Evolutionary conservation across 1,140 invertebrate species (phyloP), one percentile per base, ranked within the genome.

Genomic region (Aleiodes sp.): DNA sequence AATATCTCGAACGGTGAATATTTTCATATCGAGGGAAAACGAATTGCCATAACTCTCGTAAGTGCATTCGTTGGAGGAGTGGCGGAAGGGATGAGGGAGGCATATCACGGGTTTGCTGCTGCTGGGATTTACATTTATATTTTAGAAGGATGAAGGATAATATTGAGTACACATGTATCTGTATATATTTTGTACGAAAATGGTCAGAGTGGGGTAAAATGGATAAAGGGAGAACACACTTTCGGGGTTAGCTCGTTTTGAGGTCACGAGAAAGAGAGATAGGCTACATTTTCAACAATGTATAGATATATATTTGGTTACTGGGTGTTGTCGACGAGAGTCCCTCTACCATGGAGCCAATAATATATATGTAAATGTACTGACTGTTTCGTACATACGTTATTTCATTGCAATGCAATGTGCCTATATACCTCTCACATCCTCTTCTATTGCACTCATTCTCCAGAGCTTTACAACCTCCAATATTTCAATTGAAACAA

Each of bases 131-230:
- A 52, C 46, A 52, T 52, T 52, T 52, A 52, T 52, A 52, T 52
- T 52, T 52, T 52, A 52, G 46, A 52, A 52, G 46, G 46, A 52
- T 52, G 46, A 52, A 52, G 46, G 46, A 52, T 52, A 52, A 52
- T 52, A 52, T 52, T 16, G 46, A 52, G 19, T 52, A 52, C 46
- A 52, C 46, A 24, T 52, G 46, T 52, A 52, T 52, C 46, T 52
- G 46, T 43, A 43, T 52, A 52, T 52, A 52, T 52, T 52, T 24
- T 21, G 46, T 52, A 21, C 46, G 46, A 52, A n/a, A n/a, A 52
- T 21, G 46, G 46, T 52, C 46, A 52, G 46, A 7, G 46, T 24
- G n/a, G n/a, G 46, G 19, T 52, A 52, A 52, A 52, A 52, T 52
- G 46, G 21, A 2, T 1, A 4, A 24, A 21, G 46, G 21, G 16